phyloP scores from a whole-genome alignment of 1,140 invertebrate species.

The Ostrea denselamellosa region DNA sequence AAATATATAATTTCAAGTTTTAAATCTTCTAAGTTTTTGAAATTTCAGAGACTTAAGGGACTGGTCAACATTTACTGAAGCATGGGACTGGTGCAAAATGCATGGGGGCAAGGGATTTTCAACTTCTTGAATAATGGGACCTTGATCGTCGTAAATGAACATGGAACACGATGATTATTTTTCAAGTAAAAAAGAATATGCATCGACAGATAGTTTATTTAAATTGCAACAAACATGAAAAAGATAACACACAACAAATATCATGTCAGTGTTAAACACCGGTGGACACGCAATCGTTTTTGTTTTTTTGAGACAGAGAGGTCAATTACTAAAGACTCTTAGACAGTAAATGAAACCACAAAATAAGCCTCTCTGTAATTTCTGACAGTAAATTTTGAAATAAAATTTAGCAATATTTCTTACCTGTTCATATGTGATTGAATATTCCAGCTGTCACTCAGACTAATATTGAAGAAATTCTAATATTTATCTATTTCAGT shows the following conservation, averaged over 20 bases:
- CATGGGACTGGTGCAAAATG: too few relatives aligned
- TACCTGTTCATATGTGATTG: not conserved
- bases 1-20: too few relatives aligned
- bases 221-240: not conserved
- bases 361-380: not conserved
- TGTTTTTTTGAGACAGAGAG: not conserved
- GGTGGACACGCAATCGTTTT: not conserved
- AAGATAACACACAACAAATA: not conserved
- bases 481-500: not conserved
- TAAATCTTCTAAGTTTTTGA: too few relatives aligned
- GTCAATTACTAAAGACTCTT: not conserved
- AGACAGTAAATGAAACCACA: not conserved
- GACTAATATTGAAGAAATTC: not conserved
- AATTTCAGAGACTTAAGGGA: too few relatives aligned
- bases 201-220: too few relatives aligned
- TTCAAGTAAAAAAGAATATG: too few relatives aligned
- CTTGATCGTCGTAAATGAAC: too few relatives aligned
- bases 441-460: not conserved
- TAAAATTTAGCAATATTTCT: not conserved
- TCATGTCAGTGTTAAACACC: not conserved
- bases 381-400: not conserved
- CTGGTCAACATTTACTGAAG: too few relatives aligned
- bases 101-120: too few relatives aligned
- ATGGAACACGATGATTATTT: too few relatives aligned
- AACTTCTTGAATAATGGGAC: too few relatives aligned